Percentiles rank a stretch among this genome's conserved stretches.
These are phyloP conservation scores for Lordiphosa mommai DNA, from an alignment of 1,140 invertebrate genomes.

Conservation along the genomic window DNA sequence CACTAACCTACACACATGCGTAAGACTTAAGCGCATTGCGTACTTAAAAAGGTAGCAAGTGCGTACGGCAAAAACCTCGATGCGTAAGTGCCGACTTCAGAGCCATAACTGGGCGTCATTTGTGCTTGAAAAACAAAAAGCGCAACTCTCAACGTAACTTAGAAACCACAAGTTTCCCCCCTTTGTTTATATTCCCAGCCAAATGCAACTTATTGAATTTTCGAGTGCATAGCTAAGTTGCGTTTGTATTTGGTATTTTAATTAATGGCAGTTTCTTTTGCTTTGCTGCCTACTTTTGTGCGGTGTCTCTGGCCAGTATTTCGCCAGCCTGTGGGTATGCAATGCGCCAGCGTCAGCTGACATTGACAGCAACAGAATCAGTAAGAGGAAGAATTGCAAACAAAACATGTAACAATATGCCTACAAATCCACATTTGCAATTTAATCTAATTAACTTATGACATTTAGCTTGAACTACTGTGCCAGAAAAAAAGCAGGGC, in stretches of 20 bases:
- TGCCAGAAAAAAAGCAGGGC: constrained; percentile 46
- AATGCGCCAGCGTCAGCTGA: constrained; percentile 23
- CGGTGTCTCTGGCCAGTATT: background rate
- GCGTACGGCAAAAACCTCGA: constrained; percentile 14
- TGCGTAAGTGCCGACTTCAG: constrained; percentile 44
- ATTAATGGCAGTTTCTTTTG: constrained; percentile 59
- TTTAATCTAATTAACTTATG: constrained; percentile 76
- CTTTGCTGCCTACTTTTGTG: constrained; percentile 54
- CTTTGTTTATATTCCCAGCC: constrained; percentile 13
- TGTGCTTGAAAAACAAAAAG: constrained; percentile 49
- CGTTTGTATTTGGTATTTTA: constrained; percentile 43
- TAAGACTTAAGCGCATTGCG: constrained; percentile 54
- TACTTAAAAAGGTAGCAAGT: constrained; percentile 32
- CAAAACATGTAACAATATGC: constrained; percentile 37
- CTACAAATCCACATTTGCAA: constrained; percentile 27
- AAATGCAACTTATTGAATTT: constrained; percentile 70
- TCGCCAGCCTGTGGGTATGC: constrained; percentile 52
- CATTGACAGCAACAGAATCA: constrained; percentile 49
- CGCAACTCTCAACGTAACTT: constrained; percentile 43
- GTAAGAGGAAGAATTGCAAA: constrained; percentile 1
- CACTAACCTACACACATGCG: constrained; percentile 41
- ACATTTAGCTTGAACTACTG: constrained; percentile 73
- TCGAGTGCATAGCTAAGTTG: constrained; percentile 45
- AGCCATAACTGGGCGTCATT: constrained; percentile 31
- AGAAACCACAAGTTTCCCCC: constrained; percentile 27